Evolutionary conservation across 2,797 vertebrate species (phyloP).

Genomic region (Alcedo quadribrachys): DNA sequence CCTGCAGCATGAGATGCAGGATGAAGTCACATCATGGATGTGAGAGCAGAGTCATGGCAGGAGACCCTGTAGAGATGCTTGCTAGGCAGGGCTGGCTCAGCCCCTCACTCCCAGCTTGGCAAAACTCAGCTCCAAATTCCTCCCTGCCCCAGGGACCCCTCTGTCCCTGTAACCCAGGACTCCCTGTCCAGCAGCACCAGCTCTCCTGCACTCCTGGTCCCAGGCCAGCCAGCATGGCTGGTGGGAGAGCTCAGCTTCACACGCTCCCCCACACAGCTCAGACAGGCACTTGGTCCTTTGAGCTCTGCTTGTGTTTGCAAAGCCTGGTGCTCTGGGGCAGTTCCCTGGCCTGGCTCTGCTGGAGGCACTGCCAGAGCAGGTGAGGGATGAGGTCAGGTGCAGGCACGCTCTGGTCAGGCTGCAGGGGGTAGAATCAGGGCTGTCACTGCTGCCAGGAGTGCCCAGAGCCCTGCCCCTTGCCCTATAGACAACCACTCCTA

Average conservation of each 20-base stretch:
- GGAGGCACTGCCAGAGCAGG: not conserved
- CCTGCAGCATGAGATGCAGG: not conserved
- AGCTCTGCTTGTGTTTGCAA: constrained; percentile 4
- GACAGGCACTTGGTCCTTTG: not conserved
- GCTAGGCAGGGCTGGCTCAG: not conserved
- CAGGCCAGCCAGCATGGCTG: not conserved
- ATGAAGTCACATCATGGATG: not conserved
- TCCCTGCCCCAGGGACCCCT: not conserved
- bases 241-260: not conserved
- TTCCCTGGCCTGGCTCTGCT: not conserved
- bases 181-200: not conserved
- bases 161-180: not conserved
- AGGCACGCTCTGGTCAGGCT: not conserved
- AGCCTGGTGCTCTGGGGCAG: accelerated
- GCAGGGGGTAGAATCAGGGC: not conserved
- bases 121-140: not conserved
- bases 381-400: accelerated
- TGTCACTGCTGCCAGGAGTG: not conserved
- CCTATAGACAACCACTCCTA: not conserved
- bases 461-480: not conserved
- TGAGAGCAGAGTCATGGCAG: not conserved
- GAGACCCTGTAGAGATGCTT: not conserved
- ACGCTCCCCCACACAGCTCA: accelerated
- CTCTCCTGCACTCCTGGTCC: not conserved
- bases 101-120: not conserved